Percentiles rank a stretch among this genome's conserved stretches.
Conservation (phyloP, 2,113 vertebrate species). For the Sturnus vulgaris region DNA sequence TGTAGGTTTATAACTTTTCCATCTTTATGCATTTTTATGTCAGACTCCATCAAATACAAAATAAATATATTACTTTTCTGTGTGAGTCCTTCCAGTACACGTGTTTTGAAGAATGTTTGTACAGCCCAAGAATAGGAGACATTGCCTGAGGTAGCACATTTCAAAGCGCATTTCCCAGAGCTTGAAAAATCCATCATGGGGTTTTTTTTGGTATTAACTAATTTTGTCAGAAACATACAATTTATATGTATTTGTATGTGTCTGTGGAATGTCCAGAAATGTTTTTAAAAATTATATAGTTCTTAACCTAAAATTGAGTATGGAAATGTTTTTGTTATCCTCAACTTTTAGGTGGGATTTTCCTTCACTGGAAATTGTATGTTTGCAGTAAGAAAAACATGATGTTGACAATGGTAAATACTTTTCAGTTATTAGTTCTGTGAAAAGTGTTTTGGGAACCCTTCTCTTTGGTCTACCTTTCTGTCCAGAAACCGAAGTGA, state of each 20-base stretch:
- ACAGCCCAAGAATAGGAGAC: background rate
- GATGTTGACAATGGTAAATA: background rate
- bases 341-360: background rate
- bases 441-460: background rate
- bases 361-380: background rate
- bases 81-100: background rate
- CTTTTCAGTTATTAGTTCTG: background rate
- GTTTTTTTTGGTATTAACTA: background rate
- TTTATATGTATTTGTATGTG: background rate
- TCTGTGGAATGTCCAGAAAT: background rate
- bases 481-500: background rate
- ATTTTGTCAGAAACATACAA: background rate
- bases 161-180: rapidly evolving
- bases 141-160: background rate
- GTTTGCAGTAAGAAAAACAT: background rate
- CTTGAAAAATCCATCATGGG: background rate
- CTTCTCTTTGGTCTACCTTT: background rate
- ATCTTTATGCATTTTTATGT: background rate
- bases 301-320: background rate
- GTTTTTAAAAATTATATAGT: background rate
- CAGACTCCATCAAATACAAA: background rate
- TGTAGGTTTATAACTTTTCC: background rate
- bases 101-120: background rate
- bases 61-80: background rate
- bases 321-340: background rate